phyloP scores from a whole-genome alignment of 1,140 invertebrate species.

The Chrysoperla carnea region DNA sequence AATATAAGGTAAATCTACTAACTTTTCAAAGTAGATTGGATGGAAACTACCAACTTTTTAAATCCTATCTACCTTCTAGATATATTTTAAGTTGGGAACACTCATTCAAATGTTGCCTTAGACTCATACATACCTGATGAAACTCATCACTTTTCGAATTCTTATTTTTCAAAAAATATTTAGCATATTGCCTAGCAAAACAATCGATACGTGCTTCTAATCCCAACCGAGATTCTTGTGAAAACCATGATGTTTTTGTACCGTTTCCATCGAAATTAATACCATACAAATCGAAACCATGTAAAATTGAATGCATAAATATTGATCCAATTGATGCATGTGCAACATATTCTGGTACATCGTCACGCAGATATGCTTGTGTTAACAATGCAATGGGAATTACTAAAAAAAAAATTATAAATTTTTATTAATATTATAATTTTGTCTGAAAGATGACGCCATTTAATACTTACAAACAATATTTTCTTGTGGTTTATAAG shows the following conservation, averaged over 20 bases:
- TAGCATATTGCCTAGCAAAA: constrained; percentile 34
- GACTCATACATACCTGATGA: no score
- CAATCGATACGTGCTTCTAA: constrained; percentile 40
- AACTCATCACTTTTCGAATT: no score
- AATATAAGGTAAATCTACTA: no score
- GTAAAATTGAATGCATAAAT: constrained; percentile 31
- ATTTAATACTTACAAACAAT: constrained; percentile 34
- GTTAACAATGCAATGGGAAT: constrained; percentile 48
- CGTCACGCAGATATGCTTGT: constrained; percentile 33
- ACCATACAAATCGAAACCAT: constrained; percentile 30
- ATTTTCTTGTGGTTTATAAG: constrained; percentile 42
- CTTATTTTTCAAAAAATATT: neutral
- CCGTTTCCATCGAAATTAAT: constrained; percentile 8
- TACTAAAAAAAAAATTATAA: constrained; percentile 16
- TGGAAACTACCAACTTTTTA: no score
- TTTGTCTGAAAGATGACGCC: neutral
- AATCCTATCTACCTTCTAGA: no score
- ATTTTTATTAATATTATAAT: constrained; percentile 1
- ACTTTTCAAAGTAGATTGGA: no score
- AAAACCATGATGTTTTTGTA: constrained; percentile 30
- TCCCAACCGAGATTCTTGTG: constrained; percentile 28
- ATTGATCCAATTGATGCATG: constrained; percentile 31
- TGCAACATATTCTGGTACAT: constrained; percentile 25
- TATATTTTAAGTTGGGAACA: no score
- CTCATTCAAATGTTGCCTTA: no score